Conservation (phyloP, 2,797 vertebrate genomes). For the Hephaestus fuliginosus region DNA sequence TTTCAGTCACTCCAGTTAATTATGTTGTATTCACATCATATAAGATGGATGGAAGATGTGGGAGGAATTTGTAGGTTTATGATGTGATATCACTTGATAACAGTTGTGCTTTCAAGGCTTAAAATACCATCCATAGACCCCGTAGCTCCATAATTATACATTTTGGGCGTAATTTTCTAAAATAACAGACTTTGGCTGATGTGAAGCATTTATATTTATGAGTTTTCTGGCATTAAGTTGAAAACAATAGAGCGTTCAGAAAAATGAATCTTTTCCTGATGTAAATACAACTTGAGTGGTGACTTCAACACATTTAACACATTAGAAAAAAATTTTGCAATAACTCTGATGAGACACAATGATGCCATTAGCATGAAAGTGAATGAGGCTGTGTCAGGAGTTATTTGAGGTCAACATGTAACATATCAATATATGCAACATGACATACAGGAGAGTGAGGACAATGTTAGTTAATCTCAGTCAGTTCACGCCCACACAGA, state of each 20-base stretch:
- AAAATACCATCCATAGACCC: neutral
- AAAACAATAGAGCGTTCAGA: neutral
- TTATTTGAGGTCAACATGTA: neutral
- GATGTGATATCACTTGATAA: neutral
- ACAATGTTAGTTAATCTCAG: neutral
- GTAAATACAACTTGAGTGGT: neutral
- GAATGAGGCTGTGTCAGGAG: neutral
- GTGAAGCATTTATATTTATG: neutral
- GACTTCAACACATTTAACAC: neutral
- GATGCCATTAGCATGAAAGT: neutral
- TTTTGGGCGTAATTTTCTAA: neutral
- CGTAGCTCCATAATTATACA: neutral
- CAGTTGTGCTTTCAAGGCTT: neutral
- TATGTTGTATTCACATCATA: neutral
- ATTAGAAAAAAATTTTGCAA: neutral
- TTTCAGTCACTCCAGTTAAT: conserved; percentile 11
- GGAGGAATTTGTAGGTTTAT: neutral
- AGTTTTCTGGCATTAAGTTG: neutral
- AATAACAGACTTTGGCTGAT: neutral
- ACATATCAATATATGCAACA: neutral
- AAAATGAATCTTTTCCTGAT: neutral
- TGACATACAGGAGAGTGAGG: neutral
- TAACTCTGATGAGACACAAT: neutral
- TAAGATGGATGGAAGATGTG: neutral
- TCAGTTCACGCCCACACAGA: neutral